Base-by-base conservation (phyloP, 2,113 vertebrate genomes). In the Oplegnathus fasciatus region DNA sequence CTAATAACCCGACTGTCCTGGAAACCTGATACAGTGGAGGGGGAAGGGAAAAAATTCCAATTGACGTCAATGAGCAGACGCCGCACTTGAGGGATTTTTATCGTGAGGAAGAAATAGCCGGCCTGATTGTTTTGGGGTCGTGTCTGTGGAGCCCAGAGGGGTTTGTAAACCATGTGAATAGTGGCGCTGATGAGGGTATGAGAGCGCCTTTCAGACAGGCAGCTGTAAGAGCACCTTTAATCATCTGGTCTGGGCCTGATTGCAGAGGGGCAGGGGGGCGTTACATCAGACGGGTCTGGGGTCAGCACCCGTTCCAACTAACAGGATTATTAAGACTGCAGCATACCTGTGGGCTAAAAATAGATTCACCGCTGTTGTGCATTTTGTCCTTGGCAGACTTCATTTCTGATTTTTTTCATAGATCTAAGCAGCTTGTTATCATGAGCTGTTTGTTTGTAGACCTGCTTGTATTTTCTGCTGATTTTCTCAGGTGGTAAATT, bases 61-160 rank as follows among this genome's bases (percentile, higher is more conserved):
- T 73, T 94, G 92, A 93, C 80, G 86, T 94, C 93, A 94, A 82
- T 85, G 89, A 86, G 80, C 82, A 90, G 91, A 84, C 82, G 88
- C 79, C 50, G 76, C 80, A 86, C 91, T 80, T 85, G 13, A 77
- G 89, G 85, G 88, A 84, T 52, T 91, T 91, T 87, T 85, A 61
- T 70, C 5, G 20, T 3, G 70, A 84, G 80, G 82, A 90, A 87
- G 76, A 92, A 95, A 91, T 91, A 91, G 86, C 71, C 13, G 84
- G 80, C 89, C 92, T 93, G 85, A 91, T 92, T 93, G 91, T 94
- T 94, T 93, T 89, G 90, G 71, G 93, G 86, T 88, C 9, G 22
- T 83, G 73, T 86, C 64, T 3, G 28, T 68, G 62, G 80, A 75
- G 75, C 86, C 86, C 42, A 14, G 54, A 82, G 50, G 74, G 88